Evolutionary conservation across 2,113 vertebrate genomes (phyloP).

Genomic region (rabbit (Oryctolagus cuniculus)): DNA sequence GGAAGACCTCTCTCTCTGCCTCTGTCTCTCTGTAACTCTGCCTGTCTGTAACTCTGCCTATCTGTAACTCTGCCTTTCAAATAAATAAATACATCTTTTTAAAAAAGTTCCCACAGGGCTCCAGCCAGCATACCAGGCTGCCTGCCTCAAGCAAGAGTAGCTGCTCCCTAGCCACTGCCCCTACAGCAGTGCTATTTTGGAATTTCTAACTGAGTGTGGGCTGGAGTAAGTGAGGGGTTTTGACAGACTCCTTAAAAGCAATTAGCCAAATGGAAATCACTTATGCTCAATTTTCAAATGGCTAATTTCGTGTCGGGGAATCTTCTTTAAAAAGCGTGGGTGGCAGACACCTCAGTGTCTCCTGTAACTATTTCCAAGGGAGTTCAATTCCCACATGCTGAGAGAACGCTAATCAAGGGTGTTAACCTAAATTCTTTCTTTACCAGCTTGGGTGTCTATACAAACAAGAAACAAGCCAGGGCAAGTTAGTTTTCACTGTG

Average conservation of each 20-base stretch:
- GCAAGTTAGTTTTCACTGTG: neutral
- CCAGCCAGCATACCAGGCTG: neutral
- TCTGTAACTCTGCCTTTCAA: too few species aligned
- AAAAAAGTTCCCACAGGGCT: neutral
- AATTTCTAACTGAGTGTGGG: constrained; percentile 71
- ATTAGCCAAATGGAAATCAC: constrained; percentile 78
- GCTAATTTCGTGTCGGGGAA: constrained; percentile 77
- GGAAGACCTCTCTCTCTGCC: too few species aligned
- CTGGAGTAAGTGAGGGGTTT: constrained; percentile 71
- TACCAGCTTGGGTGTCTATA: neutral
- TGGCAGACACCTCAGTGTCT: constrained; percentile 52
- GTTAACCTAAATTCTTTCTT: neutral
- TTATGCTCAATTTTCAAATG: constrained; percentile 74
- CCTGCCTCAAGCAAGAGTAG: neutral
- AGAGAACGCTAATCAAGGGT: neutral
- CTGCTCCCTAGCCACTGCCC: constrained; percentile 45
- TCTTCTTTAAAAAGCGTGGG: constrained; percentile 63
- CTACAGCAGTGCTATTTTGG: constrained; percentile 57
- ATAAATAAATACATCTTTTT: too few species aligned
- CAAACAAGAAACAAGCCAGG: constrained; percentile 9
- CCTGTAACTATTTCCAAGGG: constrained; percentile 51
- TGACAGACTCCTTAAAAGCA: constrained; percentile 78
- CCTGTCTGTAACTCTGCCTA: too few species aligned
- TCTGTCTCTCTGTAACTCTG: too few species aligned
- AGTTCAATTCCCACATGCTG: constrained; percentile 14